Evolutionary conservation across 2,888 invertebrate species (phyloP).

Genomic region (Notodonta dromedarius): DNA sequence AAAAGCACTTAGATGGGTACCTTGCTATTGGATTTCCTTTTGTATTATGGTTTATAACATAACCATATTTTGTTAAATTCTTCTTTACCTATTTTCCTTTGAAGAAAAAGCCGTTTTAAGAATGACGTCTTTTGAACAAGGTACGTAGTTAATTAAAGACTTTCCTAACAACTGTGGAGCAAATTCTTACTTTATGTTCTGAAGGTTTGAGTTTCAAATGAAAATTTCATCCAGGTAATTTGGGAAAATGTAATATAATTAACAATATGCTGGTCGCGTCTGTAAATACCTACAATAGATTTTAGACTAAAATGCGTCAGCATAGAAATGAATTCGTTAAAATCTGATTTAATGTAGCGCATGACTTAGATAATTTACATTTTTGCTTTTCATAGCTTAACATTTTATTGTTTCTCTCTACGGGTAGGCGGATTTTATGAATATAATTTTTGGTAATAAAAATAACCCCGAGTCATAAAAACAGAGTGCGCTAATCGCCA

Average conservation of each 20-base stretch:
- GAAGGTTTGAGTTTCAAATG: conserved; percentile 10
- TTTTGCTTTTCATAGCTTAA: conserved; percentile 18
- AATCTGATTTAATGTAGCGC: conserved; percentile 16
- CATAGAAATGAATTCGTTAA: conserved; percentile 16
- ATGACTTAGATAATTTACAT: conserved; percentile 20
- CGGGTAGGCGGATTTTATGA: conserved; percentile 15
- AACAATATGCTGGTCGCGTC: not conserved
- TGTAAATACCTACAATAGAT: conserved; percentile 8
- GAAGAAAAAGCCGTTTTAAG: conserved; percentile 26
- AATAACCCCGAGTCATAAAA: conserved; percentile 24
- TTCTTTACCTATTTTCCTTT: conserved; percentile 23
- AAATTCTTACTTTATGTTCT: conserved; percentile 15
- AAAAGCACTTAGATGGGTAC: conserved; percentile 28
- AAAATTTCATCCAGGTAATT: conserved; percentile 15
- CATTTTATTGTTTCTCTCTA: conserved; percentile 16
- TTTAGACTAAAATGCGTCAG: conserved; percentile 15
- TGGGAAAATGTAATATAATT: conserved; percentile 9
- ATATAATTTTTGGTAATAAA: conserved; percentile 10
- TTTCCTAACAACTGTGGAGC: conserved; percentile 22
- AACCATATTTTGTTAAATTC: conserved; percentile 32
- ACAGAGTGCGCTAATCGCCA: conserved; percentile 14
- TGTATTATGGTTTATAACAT: conserved; percentile 33
- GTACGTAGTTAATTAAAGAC: conserved; percentile 32
- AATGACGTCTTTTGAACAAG: conserved; percentile 25
- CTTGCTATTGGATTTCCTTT: conserved; percentile 22